phyloP scores from a whole-genome alignment of 2,888 invertebrate genomes.

The Eledona agricola region DNA sequence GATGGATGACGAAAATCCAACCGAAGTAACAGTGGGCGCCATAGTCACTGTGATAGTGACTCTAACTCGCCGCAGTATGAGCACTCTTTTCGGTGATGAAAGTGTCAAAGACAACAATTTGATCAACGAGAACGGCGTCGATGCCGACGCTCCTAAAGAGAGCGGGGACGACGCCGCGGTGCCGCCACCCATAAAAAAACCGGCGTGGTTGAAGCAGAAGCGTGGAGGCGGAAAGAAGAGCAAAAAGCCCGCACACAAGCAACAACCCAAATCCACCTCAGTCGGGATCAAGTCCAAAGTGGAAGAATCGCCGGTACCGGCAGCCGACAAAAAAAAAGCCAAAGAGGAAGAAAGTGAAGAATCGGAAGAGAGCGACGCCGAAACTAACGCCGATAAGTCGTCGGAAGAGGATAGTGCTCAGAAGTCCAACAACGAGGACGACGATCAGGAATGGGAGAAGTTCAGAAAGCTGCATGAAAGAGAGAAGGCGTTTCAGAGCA shows the following conservation, averaged over 20 bases:
- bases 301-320: constrained; percentile 49
- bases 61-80: constrained; percentile 84
- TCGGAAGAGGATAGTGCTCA: constrained; percentile 58
- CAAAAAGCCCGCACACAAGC: constrained; percentile 65
- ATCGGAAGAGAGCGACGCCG: constrained; percentile 66
- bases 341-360: constrained; percentile 54
- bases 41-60: constrained; percentile 97
- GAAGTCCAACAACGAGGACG: constrained; percentile 56
- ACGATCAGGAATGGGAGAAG: constrained; percentile 85
- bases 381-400: constrained; percentile 59
- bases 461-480: constrained; percentile 88
- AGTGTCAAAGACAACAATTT: constrained; percentile 65
- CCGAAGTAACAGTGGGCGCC: constrained; percentile 95
- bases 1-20: constrained; percentile 96
- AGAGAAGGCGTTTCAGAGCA: constrained; percentile 88
- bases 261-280: constrained; percentile 49
- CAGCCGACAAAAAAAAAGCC: constrained; percentile 45
- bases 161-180: constrained; percentile 43
- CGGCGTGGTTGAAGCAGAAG: constrained; percentile 84
- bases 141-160: constrained; percentile 59
- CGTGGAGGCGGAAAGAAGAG: constrained; percentile 69
- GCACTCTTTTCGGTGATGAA: constrained; percentile 82
- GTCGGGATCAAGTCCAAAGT: constrained; percentile 44
- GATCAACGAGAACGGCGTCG: constrained; percentile 66
- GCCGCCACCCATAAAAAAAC: constrained; percentile 70